These are phyloP conservation scores for Mayetiola destructor DNA, from an alignment of 2,888 invertebrate genomes.

Conservation along the genomic window DNA sequence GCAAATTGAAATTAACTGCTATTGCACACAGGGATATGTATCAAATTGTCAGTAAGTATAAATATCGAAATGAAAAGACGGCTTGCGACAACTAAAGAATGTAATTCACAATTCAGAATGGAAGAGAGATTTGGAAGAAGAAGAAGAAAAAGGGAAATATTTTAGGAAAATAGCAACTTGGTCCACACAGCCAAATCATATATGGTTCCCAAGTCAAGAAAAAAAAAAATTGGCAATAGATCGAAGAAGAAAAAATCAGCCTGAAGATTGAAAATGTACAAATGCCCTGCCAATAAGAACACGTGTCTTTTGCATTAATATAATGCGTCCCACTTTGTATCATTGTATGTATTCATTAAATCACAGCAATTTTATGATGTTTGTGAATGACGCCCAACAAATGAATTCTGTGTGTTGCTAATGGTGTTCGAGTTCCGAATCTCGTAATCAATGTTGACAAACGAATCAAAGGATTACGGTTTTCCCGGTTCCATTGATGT, in stretches of 20 bases:
- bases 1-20: constrained; percentile 25
- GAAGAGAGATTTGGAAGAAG: neutral
- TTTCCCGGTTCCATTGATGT: too few species aligned
- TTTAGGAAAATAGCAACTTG: too few species aligned
- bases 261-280: too few species aligned
- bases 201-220: too few species aligned
- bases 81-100: neutral
- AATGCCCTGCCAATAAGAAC: neutral
- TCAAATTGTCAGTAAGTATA: constrained; percentile 18
- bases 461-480: too few species aligned
- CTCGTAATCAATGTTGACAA: too few species aligned
- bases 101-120: neutral
- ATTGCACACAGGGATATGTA: constrained; percentile 24
- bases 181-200: too few species aligned
- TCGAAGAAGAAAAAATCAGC: too few species aligned
- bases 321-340: neutral
- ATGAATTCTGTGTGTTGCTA: too few species aligned
- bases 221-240: too few species aligned
- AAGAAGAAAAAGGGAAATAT: neutral
- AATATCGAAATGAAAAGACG: neutral
- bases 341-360: constrained; percentile 10
- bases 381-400: constrained; percentile 1
- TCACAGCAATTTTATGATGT: constrained; percentile 4
- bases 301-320: neutral
- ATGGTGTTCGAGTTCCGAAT: too few species aligned